Base-by-base conservation (phyloP, 2,797 vertebrate species). In the Carduelis carduelis region DNA sequence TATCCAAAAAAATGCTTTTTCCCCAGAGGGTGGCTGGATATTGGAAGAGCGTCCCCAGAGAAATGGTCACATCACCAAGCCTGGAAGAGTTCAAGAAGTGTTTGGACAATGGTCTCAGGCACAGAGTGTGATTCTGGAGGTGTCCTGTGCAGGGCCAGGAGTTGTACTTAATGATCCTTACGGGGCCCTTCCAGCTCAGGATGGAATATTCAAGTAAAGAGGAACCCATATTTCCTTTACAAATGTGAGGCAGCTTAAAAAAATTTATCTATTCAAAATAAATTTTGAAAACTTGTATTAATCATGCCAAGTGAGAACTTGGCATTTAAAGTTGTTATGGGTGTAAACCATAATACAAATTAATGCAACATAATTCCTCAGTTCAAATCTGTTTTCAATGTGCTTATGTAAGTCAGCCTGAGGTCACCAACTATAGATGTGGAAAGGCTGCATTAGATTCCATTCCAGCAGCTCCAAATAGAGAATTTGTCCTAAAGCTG, bases 381-480 rank as follows among this genome's bases (percentile, higher is more conserved):
- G 34, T 74, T 93, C 57, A 81, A 72, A 65, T 86, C 11, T 75
- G 6, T 83, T 88, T 86, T 78, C 65, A 69, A 52, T 41, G 35
- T 65, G 12, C 3, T 59, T 53, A 46, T 41, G 20, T 43, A 39
- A 37, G 27, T 21, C n/a, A 83, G 46, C 16, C 35, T 61, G 20
- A 95, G 43, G 69, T 41, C 35, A 83, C 39, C 57, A 79, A 41
- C 3, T 44, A 22, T 17, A 75, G 44, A 32, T 87, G 26, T 0
- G 1, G 35, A 69, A 84, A 80, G 34, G 46, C 41, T 65, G 59
- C 6, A 18, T 0, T 37, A 1, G 4, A 63, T 93, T 92, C 26
- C 50, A 63, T 63, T 89, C n/a, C 66, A 83, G 55, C 43, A 77
- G 9, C 74, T 94, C 23, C 44, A 87, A 92, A 89, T 6, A 74